These are phyloP conservation scores for Gastracanthus pulcherrimus DNA, from an alignment of 2,888 invertebrate species.

Conservation along the genomic window DNA sequence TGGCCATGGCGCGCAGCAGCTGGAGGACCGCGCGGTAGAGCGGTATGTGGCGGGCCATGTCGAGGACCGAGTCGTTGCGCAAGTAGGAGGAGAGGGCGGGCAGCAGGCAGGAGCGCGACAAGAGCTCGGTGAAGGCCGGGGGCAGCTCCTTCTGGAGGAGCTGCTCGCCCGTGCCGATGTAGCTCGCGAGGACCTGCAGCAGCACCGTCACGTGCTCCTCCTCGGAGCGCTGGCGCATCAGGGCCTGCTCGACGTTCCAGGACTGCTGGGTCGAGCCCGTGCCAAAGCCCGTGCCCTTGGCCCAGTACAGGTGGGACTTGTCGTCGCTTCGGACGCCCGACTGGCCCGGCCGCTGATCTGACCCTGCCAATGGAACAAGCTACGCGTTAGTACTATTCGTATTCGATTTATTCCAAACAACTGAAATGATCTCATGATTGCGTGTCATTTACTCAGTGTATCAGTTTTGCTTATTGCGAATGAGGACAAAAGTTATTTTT, in stretches of 20 bases:
- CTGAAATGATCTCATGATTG: too few relatives aligned
- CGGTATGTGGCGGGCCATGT: conserved; percentile 98
- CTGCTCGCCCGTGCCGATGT: conserved; percentile 87
- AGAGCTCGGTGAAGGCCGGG: conserved; percentile 85
- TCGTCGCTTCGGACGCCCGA: conserved; percentile 79
- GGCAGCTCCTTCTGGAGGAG: conserved; percentile 81
- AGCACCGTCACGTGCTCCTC: conserved; percentile 96
- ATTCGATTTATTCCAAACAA: not conserved
- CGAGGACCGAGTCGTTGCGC: conserved; percentile 96
- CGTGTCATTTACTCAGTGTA: too few relatives aligned
- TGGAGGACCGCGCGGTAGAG: conserved; percentile 92
- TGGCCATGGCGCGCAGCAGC: conserved; percentile 87
- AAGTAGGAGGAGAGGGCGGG: conserved; percentile 94
- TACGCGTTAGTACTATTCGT: not conserved
- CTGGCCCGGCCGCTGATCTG: conserved; percentile 74
- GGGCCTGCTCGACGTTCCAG: conserved; percentile 98
- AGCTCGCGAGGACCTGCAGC: conserved; percentile 90
- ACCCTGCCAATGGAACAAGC: conserved; percentile 48
- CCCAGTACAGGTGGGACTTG: conserved; percentile 92
- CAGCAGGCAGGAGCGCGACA: conserved; percentile 90
- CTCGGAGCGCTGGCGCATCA: conserved; percentile 91
- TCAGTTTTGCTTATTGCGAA: too few relatives aligned
- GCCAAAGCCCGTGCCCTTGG: conserved; percentile 97
- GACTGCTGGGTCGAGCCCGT: conserved; percentile 96
- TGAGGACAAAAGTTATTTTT: not conserved